Base-by-base conservation (phyloP, 2,888 invertebrate genomes). In the Pristionchus fissidentatus region DNA sequence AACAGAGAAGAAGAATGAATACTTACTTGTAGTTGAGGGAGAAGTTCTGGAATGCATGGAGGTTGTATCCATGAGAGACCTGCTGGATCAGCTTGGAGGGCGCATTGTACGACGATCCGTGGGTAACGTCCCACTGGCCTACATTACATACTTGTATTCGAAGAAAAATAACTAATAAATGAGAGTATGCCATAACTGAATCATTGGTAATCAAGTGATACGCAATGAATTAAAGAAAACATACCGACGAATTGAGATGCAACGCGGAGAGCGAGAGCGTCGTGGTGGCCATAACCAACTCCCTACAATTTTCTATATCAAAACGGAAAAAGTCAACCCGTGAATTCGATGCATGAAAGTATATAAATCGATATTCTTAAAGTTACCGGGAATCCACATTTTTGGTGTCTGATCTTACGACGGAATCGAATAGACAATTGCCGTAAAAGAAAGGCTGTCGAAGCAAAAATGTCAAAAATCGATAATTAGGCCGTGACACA, bases 11-110 rank as follows among this genome's bases (percentile, higher is more conserved):
- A 62, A 1, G 0, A n/a, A n/a, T n/a, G n/a, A n/a, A 55, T 22
- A 62, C 32, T 38, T 15, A 88, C 88, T 97, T 97, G 94, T 99
- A 99, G 94, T 97, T 98, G 2, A 98, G 98, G 94, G 98, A 98
- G 94, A 99, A 99, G 62, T 97, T 96, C 79, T 90, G 88, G 84
- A 88, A 89, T 60, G 85, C 84, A 22, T 89, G 86, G 52, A 92
- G 86, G 52, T 88, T 90, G 81, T 88, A 87, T 38, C 87, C 86
- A 49, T 87, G 85, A 41, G 83, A 83, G 29, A 83, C 83, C 82
- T 89, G 88, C 70, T 92, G 91, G 35, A 89, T 87, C 29, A 89
- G 86, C 22, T 87, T 83, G n/a, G 87, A 88, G 26, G 91, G 90
- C 22, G 91, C 88, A 60, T 91, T 91, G 83, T 87, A 84, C n/a